These are phyloP conservation scores for Sphaerodactylus townsendi DNA, from an alignment of 2,113 vertebrate species.

Conservation along the genomic window DNA sequence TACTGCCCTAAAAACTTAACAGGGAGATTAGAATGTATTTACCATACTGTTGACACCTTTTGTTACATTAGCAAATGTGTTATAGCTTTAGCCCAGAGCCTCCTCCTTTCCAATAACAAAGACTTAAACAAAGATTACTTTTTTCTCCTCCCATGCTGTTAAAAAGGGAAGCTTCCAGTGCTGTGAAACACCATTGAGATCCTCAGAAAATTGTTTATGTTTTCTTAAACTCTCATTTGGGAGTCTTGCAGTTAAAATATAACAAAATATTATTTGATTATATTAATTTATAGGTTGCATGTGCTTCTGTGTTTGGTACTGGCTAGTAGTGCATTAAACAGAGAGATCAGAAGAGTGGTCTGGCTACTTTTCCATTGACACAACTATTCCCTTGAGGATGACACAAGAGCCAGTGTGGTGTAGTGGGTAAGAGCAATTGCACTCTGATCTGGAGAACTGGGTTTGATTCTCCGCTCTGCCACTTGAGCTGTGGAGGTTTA, in stretches of 20 bases:
- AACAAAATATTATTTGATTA: not conserved
- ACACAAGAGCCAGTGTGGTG: no score
- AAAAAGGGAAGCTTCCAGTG: not conserved
- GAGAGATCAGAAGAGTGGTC: not conserved
- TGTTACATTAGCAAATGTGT: not conserved
- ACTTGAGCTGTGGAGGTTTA: no score
- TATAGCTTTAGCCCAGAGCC: not conserved
- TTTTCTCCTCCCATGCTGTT: not conserved
- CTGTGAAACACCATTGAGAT: not conserved
- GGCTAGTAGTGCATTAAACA: not conserved
- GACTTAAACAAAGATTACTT: not conserved
- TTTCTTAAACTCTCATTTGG: not conserved
- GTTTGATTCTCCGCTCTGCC: no score
- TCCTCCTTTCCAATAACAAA: not conserved
- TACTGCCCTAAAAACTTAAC: not conserved
- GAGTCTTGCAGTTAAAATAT: not conserved
- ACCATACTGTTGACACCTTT: not conserved
- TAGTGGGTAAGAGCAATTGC: no score
- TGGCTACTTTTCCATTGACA: no score
- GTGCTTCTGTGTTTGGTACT: not conserved
- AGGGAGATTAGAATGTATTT: slow-evolving; percentile 21
- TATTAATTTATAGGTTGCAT: not conserved
- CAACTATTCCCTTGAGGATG: no score
- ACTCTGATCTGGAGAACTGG: no score
- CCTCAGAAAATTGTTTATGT: not conserved